These are phyloP conservation scores for Psittacula cyanocephala DNA, from an alignment of 2,113 vertebrate species.

Conservation along the genomic window DNA sequence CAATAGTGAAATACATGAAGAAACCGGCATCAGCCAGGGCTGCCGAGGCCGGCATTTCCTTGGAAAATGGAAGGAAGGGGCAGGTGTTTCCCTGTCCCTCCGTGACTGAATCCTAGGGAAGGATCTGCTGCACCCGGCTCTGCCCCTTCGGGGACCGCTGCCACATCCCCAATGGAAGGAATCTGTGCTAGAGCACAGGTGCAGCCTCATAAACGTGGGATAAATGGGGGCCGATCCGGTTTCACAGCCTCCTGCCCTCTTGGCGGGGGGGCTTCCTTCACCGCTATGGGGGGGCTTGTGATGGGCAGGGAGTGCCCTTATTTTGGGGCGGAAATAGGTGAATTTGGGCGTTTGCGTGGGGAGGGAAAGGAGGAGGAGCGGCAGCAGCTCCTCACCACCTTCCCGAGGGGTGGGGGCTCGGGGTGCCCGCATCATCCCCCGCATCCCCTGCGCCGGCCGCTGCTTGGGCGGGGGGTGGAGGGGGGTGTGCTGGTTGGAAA, in stretches of 20 bases:
- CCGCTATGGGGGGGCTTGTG: not conserved
- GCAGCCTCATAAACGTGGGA: not conserved
- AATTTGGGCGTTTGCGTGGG: not conserved
- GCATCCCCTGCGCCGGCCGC: no score
- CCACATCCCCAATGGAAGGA: not conserved
- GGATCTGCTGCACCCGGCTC: not conserved
- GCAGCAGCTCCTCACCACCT: no score
- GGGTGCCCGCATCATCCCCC: no score
- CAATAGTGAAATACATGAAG: not conserved
- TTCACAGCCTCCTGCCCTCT: not conserved
- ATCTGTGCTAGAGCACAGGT: not conserved
- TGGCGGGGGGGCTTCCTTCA: accelerated
- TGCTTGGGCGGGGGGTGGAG: no score
- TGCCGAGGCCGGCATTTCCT: not conserved
- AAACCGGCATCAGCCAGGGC: not conserved
- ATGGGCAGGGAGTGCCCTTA: no score
- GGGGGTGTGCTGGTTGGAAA: no score
- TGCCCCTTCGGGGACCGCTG: not conserved
- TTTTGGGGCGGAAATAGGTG: not conserved
- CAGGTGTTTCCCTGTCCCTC: slow-evolving; percentile 28
- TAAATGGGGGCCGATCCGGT: not conserved
- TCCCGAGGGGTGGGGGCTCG: not conserved
- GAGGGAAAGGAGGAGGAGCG: no score
- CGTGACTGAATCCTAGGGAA: not conserved
- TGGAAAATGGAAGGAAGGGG: not conserved